Evolutionary conservation across 2,113 vertebrate genomes (phyloP).

Genomic region (Pipa parva): DNA sequence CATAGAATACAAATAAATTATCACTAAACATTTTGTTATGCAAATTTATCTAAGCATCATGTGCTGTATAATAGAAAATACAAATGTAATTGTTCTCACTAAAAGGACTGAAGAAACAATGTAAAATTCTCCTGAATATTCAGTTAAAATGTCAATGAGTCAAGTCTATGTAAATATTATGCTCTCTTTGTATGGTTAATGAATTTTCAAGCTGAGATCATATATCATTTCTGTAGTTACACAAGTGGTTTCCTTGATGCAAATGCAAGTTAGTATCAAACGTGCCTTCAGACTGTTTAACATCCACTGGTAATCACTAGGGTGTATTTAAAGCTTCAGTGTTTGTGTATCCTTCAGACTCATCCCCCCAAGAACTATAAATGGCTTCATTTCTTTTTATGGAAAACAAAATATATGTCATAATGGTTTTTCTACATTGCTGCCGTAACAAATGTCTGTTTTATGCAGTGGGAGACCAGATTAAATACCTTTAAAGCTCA

Average conservation of each 20-base stretch:
- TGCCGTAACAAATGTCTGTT: constrained; percentile 45
- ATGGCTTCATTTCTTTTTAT: constrained; percentile 37
- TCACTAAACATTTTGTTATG: not conserved
- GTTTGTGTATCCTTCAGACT: constrained; percentile 50
- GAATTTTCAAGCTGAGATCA: constrained; percentile 44
- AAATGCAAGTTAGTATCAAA: constrained; percentile 43
- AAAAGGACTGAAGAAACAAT: constrained; percentile 35
- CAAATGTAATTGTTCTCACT: not conserved
- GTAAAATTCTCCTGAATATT: constrained; percentile 44
- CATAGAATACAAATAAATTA: no score
- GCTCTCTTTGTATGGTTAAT: constrained; percentile 41
- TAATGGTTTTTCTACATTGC: constrained; percentile 17
- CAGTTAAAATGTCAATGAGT: constrained; percentile 15
- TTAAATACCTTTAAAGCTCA: constrained; percentile 45
- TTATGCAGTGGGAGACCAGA: constrained; percentile 32
- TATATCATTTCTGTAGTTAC: constrained; percentile 42
- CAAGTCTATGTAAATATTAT: constrained; percentile 41
- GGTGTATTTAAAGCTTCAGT: constrained; percentile 46
- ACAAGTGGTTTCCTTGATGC: constrained; percentile 23
- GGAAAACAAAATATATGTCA: constrained; percentile 44
- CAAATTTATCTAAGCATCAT: not conserved
- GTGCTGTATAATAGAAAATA: not conserved
- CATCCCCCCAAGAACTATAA: constrained; percentile 35
- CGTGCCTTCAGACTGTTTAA: constrained; percentile 12
- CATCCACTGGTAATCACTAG: constrained; percentile 36